These are phyloP conservation scores for Elaphurus davidianus DNA, from an alignment of 2,113 vertebrate genomes.

Conservation along the genomic window DNA sequence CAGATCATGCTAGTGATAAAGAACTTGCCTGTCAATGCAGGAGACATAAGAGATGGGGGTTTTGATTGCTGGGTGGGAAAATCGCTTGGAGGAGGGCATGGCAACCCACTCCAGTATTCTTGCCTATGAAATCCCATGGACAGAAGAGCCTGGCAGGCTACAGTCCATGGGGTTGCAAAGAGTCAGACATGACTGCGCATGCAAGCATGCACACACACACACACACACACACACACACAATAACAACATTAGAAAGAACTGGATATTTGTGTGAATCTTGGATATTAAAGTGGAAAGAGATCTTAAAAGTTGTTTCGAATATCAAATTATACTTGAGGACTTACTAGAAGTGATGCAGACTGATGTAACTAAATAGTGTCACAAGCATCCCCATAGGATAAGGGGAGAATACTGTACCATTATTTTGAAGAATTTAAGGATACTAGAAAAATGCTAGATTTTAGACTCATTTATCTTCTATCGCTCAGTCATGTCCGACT, in stretches of 20 bases:
- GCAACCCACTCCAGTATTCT: not conserved
- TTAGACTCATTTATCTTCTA: not conserved
- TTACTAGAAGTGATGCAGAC: not conserved
- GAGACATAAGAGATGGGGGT: not conserved
- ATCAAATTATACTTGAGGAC: not conserved
- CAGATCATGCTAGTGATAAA: not conserved
- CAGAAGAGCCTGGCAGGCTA: not conserved
- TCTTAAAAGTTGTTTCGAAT: not conserved
- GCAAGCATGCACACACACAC: not conserved
- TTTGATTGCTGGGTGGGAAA: not conserved
- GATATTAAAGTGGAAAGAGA: not conserved
- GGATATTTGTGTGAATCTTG: not conserved
- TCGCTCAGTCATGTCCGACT: too few relatives aligned
- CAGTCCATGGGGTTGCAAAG: not conserved
- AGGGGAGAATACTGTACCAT: not conserved
- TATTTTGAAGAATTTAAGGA: not conserved
- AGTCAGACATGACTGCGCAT: not conserved
- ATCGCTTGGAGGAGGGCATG: not conserved
- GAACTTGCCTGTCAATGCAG: not conserved
- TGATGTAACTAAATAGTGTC: not conserved
- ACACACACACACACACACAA: not conserved
- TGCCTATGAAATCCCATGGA: not conserved
- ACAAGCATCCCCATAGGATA: not conserved
- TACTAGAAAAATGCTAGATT: not conserved
- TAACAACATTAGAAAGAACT: not conserved